Evolutionary conservation across 2,888 invertebrate species (phyloP).

Genomic region (Boloria euphrosyne): DNA sequence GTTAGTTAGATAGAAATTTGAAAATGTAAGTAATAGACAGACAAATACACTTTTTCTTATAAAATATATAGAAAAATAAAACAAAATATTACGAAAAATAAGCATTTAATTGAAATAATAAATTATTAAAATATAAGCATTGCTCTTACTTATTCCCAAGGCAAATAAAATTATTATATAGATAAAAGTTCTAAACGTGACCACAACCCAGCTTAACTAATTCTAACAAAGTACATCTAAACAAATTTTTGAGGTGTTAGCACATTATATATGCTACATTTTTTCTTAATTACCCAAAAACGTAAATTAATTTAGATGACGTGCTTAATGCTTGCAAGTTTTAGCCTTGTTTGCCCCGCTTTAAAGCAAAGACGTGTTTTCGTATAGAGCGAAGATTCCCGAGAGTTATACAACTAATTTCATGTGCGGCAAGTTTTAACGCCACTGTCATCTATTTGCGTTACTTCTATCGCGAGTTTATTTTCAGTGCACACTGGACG

Average conservation of each 20-base stretch:
- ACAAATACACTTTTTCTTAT: too few species aligned
- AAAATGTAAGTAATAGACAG: too few species aligned
- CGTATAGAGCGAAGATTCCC: conserved; percentile 61
- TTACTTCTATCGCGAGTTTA: conserved; percentile 53
- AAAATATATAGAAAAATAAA: too few species aligned
- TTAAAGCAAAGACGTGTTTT: conserved; percentile 78
- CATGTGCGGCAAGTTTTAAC: conserved; percentile 74
- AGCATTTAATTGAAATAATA: too few species aligned
- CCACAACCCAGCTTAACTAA: too few species aligned
- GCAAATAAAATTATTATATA: too few species aligned
- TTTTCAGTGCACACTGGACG: neutral
- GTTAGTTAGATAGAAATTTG: too few species aligned
- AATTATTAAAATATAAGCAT: too few species aligned
- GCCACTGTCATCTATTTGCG: conserved; percentile 66
- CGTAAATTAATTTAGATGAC: conserved; percentile 69
- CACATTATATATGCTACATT: neutral
- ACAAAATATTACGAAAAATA: too few species aligned
- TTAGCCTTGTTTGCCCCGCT: conserved; percentile 66
- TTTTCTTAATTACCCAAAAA: conserved; percentile 16
- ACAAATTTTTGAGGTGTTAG: neutral
- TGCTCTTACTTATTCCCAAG: too few species aligned
- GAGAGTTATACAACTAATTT: conserved; percentile 75
- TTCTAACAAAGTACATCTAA: neutral
- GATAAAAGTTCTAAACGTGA: too few species aligned
- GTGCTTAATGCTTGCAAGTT: conserved; percentile 65